These are phyloP conservation scores for Helicoverpa assulta DNA, from an alignment of 2,888 invertebrate genomes.

Conservation along the genomic window DNA sequence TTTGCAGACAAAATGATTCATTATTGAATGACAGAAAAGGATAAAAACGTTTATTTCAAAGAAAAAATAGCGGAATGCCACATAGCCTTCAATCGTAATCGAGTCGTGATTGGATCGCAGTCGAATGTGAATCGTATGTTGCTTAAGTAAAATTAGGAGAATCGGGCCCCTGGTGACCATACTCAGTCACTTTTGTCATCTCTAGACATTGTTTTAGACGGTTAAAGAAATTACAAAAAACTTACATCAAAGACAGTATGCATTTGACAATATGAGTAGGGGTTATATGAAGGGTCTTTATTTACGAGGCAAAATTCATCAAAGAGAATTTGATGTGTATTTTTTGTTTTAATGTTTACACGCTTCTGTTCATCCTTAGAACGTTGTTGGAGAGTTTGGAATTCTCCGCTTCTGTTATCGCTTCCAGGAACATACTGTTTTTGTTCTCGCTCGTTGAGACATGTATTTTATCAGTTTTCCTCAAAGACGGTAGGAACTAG, in stretches of 20 bases:
- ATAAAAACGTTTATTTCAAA: too few species aligned
- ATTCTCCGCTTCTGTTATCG: not conserved
- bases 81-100: too few species aligned
- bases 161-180: too few species aligned
- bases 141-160: too few species aligned
- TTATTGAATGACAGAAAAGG: too few species aligned
- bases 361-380: not conserved
- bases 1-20: too few species aligned
- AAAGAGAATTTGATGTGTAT: not conserved
- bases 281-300: not conserved
- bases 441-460: not conserved
- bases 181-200: not conserved
- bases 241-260: constrained; percentile 36
- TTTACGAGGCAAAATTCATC: constrained; percentile 29
- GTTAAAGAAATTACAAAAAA: constrained; percentile 11
- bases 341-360: constrained; percentile 1
- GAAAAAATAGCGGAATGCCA: too few species aligned
- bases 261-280: constrained; percentile 10
- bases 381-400: not conserved
- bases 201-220: constrained; percentile 10
- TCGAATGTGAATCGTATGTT: too few species aligned
- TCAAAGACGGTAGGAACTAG: too few species aligned
- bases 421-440: not conserved
- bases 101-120: too few species aligned
- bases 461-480: not conserved